Base-by-base conservation (phyloP, 2,888 invertebrate genomes). In the Aethes cnicana region DNA sequence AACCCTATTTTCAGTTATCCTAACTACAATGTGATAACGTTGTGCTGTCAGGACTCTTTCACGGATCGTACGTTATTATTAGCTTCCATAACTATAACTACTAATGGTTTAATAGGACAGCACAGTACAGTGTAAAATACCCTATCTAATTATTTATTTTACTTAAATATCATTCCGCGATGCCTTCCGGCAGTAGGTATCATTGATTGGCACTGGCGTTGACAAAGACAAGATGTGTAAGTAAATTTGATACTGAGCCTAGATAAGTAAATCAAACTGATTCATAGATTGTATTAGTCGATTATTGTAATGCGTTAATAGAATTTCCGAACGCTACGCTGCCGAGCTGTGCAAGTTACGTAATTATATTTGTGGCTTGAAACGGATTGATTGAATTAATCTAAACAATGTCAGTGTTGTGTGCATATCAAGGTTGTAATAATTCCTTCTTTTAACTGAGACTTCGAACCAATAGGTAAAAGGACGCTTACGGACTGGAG, bases 281-380 rank as follows among this genome's bases (percentile, higher is more conserved):
- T 52, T 46, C 23, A 33, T 33, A 23, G 11, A 44, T 50, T 37
- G 18, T 43, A 43, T 28, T 36, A 44, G n/a, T n/a, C n/a, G 44
- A 52, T 46, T 32, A 46, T 52, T 52, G 32, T 52, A 37, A 36
- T 32, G 50, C 21, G 50, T 23, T 52, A 52, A 52, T 52, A 33
- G 44, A 46, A 39, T 52, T 32, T 46, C 11, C 5, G 9, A 37
- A 20, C 32, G 25, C 20, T 11, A 33, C 26, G 20, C 25, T 39
- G 18, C 11, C 8, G 23, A 41, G 16, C 14, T 17, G 30, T 30
- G 26, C 25, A 39, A 25, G 32, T n/a, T n/a, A n/a, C 44, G 32
- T 46, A 12, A 35, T n/a, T 49, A 11, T 23, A 28, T 26, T 52
- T 25, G 32, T 33, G 30, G 36, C 36, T 44, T 23, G 14, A 9